These are phyloP conservation scores for Tetropium fuscum DNA, from an alignment of 2,888 invertebrate genomes.

Conservation along the genomic window DNA sequence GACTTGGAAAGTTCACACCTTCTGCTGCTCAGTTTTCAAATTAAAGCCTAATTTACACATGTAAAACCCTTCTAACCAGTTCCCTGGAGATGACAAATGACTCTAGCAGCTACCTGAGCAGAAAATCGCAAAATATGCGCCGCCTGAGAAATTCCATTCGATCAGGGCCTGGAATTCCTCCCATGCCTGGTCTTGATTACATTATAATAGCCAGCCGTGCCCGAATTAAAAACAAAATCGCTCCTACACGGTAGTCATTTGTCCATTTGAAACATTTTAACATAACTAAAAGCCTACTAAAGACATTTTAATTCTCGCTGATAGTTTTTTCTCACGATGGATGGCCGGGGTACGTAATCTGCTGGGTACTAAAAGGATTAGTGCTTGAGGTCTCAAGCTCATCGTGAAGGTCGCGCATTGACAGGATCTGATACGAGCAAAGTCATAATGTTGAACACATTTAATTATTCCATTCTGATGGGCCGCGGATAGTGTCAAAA, in stretches of 20 bases:
- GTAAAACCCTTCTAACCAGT: background rate
- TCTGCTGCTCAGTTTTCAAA: too few relatives aligned
- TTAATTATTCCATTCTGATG: slow-evolving; percentile 53
- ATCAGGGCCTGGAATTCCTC: background rate
- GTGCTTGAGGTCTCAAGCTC: slow-evolving; percentile 3
- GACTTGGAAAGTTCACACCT: too few relatives aligned
- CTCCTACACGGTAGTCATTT: slow-evolving; percentile 57
- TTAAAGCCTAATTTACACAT: too few relatives aligned
- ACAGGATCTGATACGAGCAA: slow-evolving; percentile 38
- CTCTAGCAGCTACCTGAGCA: slow-evolving; percentile 5
- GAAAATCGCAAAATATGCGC: slow-evolving; percentile 14
- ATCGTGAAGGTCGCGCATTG: slow-evolving; percentile 41
- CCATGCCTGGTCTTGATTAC: slow-evolving; percentile 47
- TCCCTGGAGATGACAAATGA: background rate
- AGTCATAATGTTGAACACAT: slow-evolving; percentile 50
- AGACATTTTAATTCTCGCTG: slow-evolving; percentile 55
- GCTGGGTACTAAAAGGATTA: slow-evolving; percentile 12
- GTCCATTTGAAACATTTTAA: slow-evolving; percentile 48
- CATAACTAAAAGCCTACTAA: slow-evolving; percentile 52
- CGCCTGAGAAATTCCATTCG: slow-evolving; percentile 5
- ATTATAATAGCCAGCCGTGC: slow-evolving; percentile 55
- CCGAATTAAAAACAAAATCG: slow-evolving; percentile 47
- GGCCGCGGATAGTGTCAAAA: slow-evolving; percentile 50
- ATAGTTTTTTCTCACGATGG: slow-evolving; percentile 27
- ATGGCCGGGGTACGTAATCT: slow-evolving; percentile 8